phyloP scores from a whole-genome alignment of 2,888 invertebrate species.

The Theodoxus fluviatilis region DNA sequence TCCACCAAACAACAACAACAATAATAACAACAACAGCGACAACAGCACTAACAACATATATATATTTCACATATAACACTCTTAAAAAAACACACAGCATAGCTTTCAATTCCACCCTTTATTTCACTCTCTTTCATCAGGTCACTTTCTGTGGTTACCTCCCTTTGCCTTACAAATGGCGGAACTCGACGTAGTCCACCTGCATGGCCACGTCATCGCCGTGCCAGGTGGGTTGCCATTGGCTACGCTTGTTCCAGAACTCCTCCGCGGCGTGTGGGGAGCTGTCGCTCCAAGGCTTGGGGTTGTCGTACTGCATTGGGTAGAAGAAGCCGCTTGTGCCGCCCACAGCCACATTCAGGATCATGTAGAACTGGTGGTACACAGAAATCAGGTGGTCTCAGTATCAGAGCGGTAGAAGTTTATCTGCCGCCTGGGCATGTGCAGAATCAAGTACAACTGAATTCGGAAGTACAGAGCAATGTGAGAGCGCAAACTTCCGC shows the following conservation, averaged over 20 bases:
- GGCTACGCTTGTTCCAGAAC: slow-evolving; percentile 29
- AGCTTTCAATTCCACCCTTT: not conserved
- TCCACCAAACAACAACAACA: not conserved
- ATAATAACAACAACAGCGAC: not conserved
- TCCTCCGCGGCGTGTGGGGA: slow-evolving; percentile 30
- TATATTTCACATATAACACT: not conserved
- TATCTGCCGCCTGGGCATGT: too few species aligned
- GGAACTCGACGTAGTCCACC: slow-evolving; percentile 30
- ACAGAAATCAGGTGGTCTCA: too few species aligned
- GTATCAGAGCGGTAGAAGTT: too few species aligned
- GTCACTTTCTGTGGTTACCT: not conserved
- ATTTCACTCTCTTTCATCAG: not conserved
- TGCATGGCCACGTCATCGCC: slow-evolving; percentile 32
- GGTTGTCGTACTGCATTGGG: slow-evolving; percentile 26
- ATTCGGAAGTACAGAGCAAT: too few species aligned
- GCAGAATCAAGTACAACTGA: too few species aligned
- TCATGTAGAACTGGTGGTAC: slow-evolving; percentile 35
- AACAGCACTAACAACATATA: not conserved
- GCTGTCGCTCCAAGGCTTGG: slow-evolving; percentile 34
- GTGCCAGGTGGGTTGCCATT: slow-evolving; percentile 32
- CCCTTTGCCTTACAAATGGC: slow-evolving; percentile 16
- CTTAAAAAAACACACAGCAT: not conserved
- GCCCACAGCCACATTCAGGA: slow-evolving; percentile 36
- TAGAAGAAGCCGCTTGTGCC: slow-evolving; percentile 37
- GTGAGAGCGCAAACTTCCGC: too few species aligned